Conservation (phyloP, 2,113 vertebrate species). For the Pterocles gutturalis region DNA sequence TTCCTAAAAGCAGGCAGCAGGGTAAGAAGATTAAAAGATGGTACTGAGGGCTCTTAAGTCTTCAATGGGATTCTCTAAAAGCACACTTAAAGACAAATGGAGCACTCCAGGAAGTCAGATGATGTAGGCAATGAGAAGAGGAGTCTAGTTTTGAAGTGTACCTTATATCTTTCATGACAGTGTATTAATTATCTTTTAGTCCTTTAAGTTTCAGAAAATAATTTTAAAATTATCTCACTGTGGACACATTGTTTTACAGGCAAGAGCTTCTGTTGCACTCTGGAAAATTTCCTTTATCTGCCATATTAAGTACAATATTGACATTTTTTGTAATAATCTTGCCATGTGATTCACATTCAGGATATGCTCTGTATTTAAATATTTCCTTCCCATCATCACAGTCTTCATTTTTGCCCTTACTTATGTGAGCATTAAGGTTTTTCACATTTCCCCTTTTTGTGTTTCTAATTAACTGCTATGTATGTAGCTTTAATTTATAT, state of each 20-base stretch:
- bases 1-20: neutral
- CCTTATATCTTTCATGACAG: neutral
- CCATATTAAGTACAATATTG: neutral
- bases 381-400: neutral
- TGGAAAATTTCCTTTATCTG: neutral
- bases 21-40: neutral
- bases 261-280: neutral
- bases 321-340: neutral
- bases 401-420: neutral
- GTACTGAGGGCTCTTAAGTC: constrained; percentile 41
- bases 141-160: neutral
- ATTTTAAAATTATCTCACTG: neutral
- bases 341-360: neutral
- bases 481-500: neutral
- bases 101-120: constrained; percentile 54
- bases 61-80: neutral
- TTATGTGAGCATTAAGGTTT: neutral
- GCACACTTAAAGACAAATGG: constrained; percentile 42
- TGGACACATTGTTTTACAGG: neutral
- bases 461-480: neutral
- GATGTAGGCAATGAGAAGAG: neutral
- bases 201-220: neutral
- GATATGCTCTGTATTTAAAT: neutral
- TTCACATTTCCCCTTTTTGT: neutral
- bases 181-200: neutral